These are phyloP conservation scores for Tricholauxania praeusta DNA, from an alignment of 2,888 invertebrate species.

Conservation along the genomic window DNA sequence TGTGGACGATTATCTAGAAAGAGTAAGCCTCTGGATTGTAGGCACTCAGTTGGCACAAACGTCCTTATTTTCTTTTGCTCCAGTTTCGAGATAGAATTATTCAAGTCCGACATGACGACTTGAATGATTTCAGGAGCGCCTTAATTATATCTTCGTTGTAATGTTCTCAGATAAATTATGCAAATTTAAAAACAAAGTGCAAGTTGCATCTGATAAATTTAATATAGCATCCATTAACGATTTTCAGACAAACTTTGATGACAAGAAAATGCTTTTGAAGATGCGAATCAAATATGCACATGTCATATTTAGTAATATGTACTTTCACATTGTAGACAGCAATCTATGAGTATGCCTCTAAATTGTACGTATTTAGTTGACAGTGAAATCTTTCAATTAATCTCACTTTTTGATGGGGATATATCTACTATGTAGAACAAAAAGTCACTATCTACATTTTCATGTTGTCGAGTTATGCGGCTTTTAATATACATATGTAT, in stretches of 20 bases:
- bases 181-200: slow-evolving; percentile 29
- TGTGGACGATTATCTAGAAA: slow-evolving; percentile 39
- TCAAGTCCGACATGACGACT: background rate
- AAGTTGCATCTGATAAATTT: slow-evolving; percentile 46
- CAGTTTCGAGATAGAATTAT: slow-evolving; percentile 12
- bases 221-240: slow-evolving; percentile 52
- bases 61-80: slow-evolving; percentile 34
- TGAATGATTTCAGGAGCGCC: slow-evolving; percentile 22
- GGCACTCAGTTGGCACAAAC: slow-evolving; percentile 40
- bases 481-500: too few species aligned
- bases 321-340: too few species aligned
- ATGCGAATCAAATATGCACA: slow-evolving; percentile 27
- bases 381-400: too few species aligned
- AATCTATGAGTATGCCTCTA: too few species aligned
- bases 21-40: slow-evolving; percentile 42
- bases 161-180: slow-evolving; percentile 44
- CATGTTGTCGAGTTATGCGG: too few species aligned
- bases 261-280: slow-evolving; percentile 48
- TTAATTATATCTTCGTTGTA: background rate
- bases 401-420: too few species aligned
- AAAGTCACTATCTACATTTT: too few species aligned
- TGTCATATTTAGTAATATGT: too few species aligned
- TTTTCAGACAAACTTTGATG: slow-evolving; percentile 48
- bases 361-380: too few species aligned
- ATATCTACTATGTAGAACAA: too few species aligned